These are phyloP conservation scores for Villa cingulata DNA, from an alignment of 2,888 invertebrate genomes.

Conservation along the genomic window DNA sequence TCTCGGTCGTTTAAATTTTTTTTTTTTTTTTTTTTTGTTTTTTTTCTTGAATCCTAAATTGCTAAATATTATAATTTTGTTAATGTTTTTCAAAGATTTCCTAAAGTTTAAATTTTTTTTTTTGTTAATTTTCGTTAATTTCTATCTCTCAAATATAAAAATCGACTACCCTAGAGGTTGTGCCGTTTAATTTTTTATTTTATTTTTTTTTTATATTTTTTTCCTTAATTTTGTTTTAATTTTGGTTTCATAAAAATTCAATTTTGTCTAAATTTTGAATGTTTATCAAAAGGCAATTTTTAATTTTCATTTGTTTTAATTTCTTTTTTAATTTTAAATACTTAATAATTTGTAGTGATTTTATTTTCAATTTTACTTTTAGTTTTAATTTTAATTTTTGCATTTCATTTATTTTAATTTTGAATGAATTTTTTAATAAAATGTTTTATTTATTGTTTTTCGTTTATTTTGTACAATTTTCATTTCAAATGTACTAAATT, in stretches of 20 bases:
- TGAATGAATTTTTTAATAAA: too few relatives aligned
- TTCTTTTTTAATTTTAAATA: too few relatives aligned
- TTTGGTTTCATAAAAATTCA: conserved; percentile 1
- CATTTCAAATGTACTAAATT: background rate
- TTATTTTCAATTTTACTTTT: conserved; percentile 1
- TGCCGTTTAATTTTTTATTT: conserved; percentile 8
- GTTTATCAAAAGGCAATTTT: conserved; percentile 12
- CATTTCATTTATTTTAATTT: conserved; percentile 9
- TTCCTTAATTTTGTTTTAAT: conserved; percentile 8
- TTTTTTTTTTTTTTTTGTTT: too few relatives aligned
- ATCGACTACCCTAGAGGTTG: conserved; percentile 15
- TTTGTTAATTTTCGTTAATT: conserved; percentile 2
- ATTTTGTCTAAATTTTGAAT: conserved; percentile 12
- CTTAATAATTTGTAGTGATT: too few relatives aligned
- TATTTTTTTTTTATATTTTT: background rate
- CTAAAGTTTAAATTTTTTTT: background rate
- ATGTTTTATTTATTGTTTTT: too few relatives aligned
- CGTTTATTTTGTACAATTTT: too few relatives aligned
- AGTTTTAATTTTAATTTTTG: conserved; percentile 4
- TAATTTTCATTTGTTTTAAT: conserved; percentile 6
- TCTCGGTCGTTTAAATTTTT: background rate
- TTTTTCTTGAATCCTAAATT: too few relatives aligned
- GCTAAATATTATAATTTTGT: too few relatives aligned
- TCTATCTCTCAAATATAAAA: conserved; percentile 5
- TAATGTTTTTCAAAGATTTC: too few relatives aligned